phyloP scores from a whole-genome alignment of 2,888 invertebrate species.

The Labia minor region DNA sequence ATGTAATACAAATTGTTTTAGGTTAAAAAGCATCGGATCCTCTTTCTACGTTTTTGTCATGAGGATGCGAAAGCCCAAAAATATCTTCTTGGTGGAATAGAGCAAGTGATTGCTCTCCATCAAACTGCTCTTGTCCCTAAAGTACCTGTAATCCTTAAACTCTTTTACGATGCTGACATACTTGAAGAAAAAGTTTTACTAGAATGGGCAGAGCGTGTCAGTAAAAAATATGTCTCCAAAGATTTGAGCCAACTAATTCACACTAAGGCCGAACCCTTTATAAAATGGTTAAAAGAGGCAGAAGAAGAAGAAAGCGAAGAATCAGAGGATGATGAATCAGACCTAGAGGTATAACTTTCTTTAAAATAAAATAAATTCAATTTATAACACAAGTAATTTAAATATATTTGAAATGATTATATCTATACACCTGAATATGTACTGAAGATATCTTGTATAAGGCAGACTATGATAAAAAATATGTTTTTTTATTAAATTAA shows the following conservation, averaged over 20 bases:
- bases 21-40: slow-evolving; percentile 62
- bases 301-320: slow-evolving; percentile 84
- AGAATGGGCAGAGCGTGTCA: slow-evolving; percentile 92
- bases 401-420: too few species aligned
- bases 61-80: slow-evolving; percentile 77
- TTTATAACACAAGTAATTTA: too few species aligned
- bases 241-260: slow-evolving; percentile 88
- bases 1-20: too few species aligned
- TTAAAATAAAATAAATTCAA: too few species aligned
- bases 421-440: background rate
- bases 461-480: slow-evolving; percentile 14
- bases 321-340: slow-evolving; percentile 56
- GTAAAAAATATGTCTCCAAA: slow-evolving; percentile 85
- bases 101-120: slow-evolving; percentile 79
- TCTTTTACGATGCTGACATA: slow-evolving; percentile 90
- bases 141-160: slow-evolving; percentile 78
- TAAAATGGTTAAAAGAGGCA: slow-evolving; percentile 94
- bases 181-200: slow-evolving; percentile 87
- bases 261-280: slow-evolving; percentile 81
- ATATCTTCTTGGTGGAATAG: slow-evolving; percentile 87
- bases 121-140: slow-evolving; percentile 70
- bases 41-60: slow-evolving; percentile 71
- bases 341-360: slow-evolving; percentile 48
- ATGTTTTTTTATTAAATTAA: background rate
- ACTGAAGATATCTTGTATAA: slow-evolving; percentile 14